Evolutionary conservation across 2,888 invertebrate species (phyloP).

Genomic region (Magallana nippona): DNA sequence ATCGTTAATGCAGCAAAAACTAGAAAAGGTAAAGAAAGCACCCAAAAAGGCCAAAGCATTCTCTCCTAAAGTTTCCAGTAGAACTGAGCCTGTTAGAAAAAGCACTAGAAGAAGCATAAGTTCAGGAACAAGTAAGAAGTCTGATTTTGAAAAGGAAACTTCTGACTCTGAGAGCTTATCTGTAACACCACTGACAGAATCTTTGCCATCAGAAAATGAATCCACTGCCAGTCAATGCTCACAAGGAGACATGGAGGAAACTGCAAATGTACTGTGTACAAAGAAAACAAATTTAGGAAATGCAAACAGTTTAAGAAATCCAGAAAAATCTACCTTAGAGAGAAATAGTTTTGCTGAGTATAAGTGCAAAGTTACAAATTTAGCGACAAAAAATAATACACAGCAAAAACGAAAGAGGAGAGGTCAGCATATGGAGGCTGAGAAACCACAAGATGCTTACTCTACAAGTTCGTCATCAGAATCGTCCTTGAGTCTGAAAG

Average conservation of each 20-base stretch:
- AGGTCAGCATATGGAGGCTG: not conserved
- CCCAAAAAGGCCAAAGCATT: slow-evolving; percentile 44
- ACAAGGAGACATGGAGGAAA: not conserved
- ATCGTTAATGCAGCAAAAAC: slow-evolving; percentile 47
- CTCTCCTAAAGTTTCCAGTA: not conserved
- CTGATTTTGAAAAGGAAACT: not conserved
- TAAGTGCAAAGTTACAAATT: no score
- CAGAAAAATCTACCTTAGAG: not conserved
- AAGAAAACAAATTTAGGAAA: not conserved
- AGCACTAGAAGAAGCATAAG: not conserved
- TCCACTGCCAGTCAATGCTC: not conserved
- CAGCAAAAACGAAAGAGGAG: not conserved
- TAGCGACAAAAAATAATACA: not conserved
- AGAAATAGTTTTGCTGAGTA: not conserved
- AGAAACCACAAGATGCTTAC: not conserved
- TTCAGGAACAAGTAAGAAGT: not conserved
- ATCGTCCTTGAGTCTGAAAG: no score
- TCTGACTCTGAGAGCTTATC: not conserved
- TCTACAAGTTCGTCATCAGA: not conserved
- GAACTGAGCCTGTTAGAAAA: not conserved
- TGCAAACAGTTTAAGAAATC: not conserved
- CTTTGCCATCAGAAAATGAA: not conserved
- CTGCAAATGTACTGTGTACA: not conserved
- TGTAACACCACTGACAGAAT: slow-evolving; percentile 14
- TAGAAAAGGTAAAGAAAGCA: slow-evolving; percentile 54